Percentiles rank a stretch among this genome's conserved stretches.
Evolutionary conservation across 2,113 vertebrate genomes (phyloP).

Genomic region (Lasiurus cinereus): DNA sequence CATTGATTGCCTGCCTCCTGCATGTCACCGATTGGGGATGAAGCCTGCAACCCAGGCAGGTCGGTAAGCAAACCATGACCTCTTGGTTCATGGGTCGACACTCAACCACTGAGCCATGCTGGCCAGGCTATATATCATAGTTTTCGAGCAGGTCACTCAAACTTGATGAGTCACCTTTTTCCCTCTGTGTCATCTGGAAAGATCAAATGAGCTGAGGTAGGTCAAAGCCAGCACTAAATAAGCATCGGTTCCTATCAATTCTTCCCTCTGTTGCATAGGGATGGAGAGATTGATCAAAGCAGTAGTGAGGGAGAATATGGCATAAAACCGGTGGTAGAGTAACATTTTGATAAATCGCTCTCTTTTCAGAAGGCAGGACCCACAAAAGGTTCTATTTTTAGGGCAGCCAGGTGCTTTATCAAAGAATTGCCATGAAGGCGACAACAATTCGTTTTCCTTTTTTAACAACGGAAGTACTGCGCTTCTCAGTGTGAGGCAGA

Average conservation of each 20-base stretch:
- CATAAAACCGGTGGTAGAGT: neutral
- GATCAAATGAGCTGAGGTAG: neutral
- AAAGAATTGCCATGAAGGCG: neutral
- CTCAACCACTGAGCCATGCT: too few species aligned
- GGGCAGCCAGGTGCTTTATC: neutral
- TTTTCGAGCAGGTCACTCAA: neutral
- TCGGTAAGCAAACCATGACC: too few species aligned
- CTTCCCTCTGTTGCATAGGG: neutral
- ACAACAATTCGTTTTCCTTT: neutral
- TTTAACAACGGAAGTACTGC: neutral
- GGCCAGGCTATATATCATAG: too few species aligned
- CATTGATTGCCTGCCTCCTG: too few species aligned
- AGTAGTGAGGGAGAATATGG: neutral
- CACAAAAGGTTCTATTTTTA: slow-evolving; percentile 28
- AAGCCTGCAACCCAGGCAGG: too few species aligned
- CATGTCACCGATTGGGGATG: too few species aligned
- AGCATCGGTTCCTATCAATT: neutral
- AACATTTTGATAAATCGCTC: slow-evolving; percentile 39
- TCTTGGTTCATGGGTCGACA: too few species aligned
- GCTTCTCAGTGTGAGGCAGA: neutral
- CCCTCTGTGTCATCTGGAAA: neutral
- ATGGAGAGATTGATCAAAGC: neutral
- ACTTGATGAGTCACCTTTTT: neutral
- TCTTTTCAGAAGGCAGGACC: slow-evolving; percentile 28
- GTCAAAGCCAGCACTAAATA: neutral